Base-by-base conservation (phyloP, 2,888 invertebrate genomes). In the Pachymerium ferrugineum region DNA sequence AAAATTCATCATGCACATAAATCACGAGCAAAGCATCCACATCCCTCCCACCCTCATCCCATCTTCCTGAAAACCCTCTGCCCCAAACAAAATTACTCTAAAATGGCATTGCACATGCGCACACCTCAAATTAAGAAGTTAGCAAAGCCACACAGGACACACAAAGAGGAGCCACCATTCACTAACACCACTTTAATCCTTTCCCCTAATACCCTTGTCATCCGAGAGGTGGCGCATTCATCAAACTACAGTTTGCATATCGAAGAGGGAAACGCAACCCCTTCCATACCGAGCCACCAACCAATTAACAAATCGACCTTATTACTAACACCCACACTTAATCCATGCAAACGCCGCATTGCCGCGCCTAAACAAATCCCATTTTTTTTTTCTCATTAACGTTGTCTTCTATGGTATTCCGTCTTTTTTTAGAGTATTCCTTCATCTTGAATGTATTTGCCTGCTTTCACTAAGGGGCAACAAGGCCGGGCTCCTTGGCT, bases 201-300 rank as follows among this genome's bases (percentile, higher is more conserved):
- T 62, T 62, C 62, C 62, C 62, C 62, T 62, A 62, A 62, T 62
- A 62, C 62, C 62, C 62, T 62, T 62, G 62, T 62, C 62, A 62
- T 62, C 62, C 62, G 62, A 62, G 62, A 62, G 62, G 62, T 62
- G 62, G 62, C 62, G 62, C 62, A 62, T 62, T 62, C 62, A 62
- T 62, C 62, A 62, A 62, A 62, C 62, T 62, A 62, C 62, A 62
- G 62, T 62, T 62, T 62, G 62, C 62, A 62, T 62, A 62, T 62
- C 25, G 62, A 62, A 62, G 62, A 62, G 62, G 62, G 62, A 62
- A 62, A 62, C 62, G n/a, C 62, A 62, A 62, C 28, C 62, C 62
- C 62, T 25, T 62, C 14, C 62, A 62, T 28, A 62, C 62, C 62
- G 62, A 22, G 62, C 62, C 62, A 62, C 62, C 62, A 62, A 62